Evolutionary conservation across 2,888 invertebrate species (phyloP).

Genomic region (Euplagia quadripunctaria): DNA sequence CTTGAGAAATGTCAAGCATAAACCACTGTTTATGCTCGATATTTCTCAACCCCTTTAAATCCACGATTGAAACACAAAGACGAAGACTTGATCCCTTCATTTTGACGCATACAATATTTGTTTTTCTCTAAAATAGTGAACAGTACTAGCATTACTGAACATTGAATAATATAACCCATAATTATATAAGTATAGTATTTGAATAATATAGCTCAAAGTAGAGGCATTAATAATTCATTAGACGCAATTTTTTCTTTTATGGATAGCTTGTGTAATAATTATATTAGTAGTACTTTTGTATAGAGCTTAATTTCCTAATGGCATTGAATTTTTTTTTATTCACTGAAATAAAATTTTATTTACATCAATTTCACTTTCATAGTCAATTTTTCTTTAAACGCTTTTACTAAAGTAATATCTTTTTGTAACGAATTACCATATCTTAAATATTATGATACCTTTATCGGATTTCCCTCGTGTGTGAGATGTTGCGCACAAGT

Average conservation of each 20-base stretch:
- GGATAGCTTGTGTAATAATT: not conserved
- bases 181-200: not conserved
- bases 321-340: not conserved
- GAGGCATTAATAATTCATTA: not conserved
- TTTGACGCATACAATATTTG: not conserved
- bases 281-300: too few relatives aligned
- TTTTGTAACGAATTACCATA: not conserved
- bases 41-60: too few relatives aligned
- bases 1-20: not conserved
- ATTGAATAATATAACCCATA: not conserved
- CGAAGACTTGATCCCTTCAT: not conserved
- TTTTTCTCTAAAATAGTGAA: not conserved
- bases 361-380: too few relatives aligned
- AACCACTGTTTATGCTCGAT: not conserved
- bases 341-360: not conserved
- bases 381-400: not conserved
- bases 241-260: not conserved
- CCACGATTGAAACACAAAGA: too few relatives aligned
- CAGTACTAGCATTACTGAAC: not conserved
- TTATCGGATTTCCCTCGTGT: constrained; percentile 96
- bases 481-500: constrained; percentile 95
- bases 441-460: constrained; percentile 82
- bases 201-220: not conserved
- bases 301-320: not conserved
- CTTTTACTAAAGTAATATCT: not conserved